phyloP scores from a whole-genome alignment of 2,797 vertebrate genomes.

The Salarias fasciatus region DNA sequence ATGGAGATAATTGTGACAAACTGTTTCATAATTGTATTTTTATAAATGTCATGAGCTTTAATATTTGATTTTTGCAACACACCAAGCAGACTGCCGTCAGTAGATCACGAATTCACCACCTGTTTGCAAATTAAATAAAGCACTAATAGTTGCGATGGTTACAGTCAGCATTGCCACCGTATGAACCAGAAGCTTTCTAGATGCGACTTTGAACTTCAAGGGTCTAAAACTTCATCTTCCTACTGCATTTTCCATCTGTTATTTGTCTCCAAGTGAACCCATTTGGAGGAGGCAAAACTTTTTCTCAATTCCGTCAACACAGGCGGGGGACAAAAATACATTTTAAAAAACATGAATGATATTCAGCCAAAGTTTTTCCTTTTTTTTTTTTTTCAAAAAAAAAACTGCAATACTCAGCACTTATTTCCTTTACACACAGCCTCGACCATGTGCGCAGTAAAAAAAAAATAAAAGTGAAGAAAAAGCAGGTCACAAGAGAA shows the following conservation, averaged over 20 bases:
- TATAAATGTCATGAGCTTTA: too few species aligned
- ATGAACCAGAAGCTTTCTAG: not conserved
- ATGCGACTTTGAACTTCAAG: constrained; percentile 10
- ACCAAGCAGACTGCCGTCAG: too few species aligned
- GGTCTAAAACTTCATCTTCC: constrained; percentile 18
- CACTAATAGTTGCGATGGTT: not conserved
- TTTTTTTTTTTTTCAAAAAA: too few species aligned
- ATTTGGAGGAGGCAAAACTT: constrained; percentile 13
- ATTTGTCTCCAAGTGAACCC: constrained; percentile 22
- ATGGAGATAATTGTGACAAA: too few species aligned
- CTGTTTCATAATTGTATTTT: too few species aligned
- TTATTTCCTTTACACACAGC: constrained; percentile 11
- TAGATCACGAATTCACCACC: too few species aligned
- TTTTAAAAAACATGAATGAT: constrained; percentile 10
- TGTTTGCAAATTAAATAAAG: too few species aligned
- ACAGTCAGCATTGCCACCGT: constrained; percentile 2
- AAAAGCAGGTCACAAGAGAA: constrained; percentile 44
- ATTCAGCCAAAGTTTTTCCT: constrained; percentile 24
- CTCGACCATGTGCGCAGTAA: constrained; percentile 14
- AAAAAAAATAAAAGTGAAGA: not conserved
- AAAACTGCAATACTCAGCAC: constrained; percentile 25
- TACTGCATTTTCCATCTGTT: constrained; percentile 42
- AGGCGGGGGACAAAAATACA: constrained; percentile 15
- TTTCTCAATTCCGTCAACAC: constrained; percentile 10
- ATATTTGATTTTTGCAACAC: too few species aligned